Evolutionary conservation across 1,140 invertebrate species (phyloP).

Genomic region (Rhyzopertha dominica): DNA sequence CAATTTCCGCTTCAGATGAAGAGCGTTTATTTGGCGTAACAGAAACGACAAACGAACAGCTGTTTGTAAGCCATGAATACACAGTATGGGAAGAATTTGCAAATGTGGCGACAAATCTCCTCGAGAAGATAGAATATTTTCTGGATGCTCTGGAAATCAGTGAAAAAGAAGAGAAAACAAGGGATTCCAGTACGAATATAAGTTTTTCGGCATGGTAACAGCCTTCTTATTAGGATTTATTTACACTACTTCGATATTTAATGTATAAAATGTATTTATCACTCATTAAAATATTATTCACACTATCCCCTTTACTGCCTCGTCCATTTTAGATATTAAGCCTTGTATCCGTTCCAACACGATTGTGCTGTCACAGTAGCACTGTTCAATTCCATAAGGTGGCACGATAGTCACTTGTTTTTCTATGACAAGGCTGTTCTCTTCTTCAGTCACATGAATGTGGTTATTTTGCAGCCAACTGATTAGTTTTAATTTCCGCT

Average conservation of each 20-base stretch:
- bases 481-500: constrained; percentile 22
- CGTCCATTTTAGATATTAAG: constrained; percentile 14
- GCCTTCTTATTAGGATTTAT: constrained; percentile 2
- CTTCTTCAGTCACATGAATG: constrained; percentile 35
- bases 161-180: constrained; percentile 25
- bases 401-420: constrained; percentile 36
- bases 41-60: constrained; percentile 32
- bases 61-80: constrained; percentile 41
- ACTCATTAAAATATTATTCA: background rate
- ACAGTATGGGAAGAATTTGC: constrained; percentile 61
- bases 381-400: constrained; percentile 37
- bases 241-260: constrained; percentile 3
- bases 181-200: constrained; percentile 40
- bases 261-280: constrained; percentile 4
- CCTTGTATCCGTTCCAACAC: constrained; percentile 37
- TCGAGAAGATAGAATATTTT: constrained; percentile 50
- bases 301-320: background rate
- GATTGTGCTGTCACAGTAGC: constrained; percentile 38
- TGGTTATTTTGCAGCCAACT: constrained; percentile 38
- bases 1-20: constrained; percentile 49
- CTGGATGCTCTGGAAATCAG: constrained; percentile 40
- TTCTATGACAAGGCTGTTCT: constrained; percentile 33
- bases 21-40: constrained; percentile 46
- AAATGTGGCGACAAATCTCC: constrained; percentile 56
- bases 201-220: constrained; percentile 42